Conservation (phyloP, 2,797 vertebrate genomes). For the Neoniphon sammara region DNA sequence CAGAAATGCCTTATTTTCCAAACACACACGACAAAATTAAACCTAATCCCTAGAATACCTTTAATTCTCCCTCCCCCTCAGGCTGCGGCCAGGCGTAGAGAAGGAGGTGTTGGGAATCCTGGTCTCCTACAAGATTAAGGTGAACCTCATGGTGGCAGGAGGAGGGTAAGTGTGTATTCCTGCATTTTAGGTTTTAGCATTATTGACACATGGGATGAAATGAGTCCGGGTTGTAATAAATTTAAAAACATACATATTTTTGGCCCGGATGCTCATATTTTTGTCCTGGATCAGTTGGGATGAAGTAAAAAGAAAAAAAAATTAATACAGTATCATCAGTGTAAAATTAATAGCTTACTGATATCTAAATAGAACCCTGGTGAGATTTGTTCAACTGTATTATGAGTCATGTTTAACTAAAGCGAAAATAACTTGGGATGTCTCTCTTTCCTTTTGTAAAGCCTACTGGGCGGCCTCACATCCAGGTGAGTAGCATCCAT, state of each 20-base stretch:
- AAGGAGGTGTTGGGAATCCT: conserved; percentile 92
- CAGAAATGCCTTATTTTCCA: no score
- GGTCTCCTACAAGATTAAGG: conserved; percentile 93
- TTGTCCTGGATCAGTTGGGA: neutral
- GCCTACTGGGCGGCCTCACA: conserved; percentile 90
- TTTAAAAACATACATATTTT: no score
- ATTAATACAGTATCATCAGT: no score
- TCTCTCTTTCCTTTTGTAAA: conserved; percentile 61
- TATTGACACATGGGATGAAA: neutral
- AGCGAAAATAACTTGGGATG: neutral
- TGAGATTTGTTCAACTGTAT: no score
- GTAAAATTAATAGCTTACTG: neutral
- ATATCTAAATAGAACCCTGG: neutral
- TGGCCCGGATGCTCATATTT: neutral
- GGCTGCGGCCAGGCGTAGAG: conserved; percentile 83
- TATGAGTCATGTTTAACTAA: neutral
- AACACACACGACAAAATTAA: conserved; percentile 14
- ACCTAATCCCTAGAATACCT: conserved; percentile 43
- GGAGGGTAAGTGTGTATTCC: conserved; percentile 83
- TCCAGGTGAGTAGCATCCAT: conserved; percentile 83
- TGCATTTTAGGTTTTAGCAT: neutral
- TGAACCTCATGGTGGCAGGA: conserved; percentile 90
- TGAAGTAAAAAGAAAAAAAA: no score
- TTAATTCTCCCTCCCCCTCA: conserved; percentile 61
- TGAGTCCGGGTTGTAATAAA: no score